A percentile compares a stretch with the other conserved stretches of the same genome.
Evolutionary conservation across 30 jellyfish, hydroid and myxozoan genomes (phyloP).

Genomic region (Hydra vulgaris): DNA sequence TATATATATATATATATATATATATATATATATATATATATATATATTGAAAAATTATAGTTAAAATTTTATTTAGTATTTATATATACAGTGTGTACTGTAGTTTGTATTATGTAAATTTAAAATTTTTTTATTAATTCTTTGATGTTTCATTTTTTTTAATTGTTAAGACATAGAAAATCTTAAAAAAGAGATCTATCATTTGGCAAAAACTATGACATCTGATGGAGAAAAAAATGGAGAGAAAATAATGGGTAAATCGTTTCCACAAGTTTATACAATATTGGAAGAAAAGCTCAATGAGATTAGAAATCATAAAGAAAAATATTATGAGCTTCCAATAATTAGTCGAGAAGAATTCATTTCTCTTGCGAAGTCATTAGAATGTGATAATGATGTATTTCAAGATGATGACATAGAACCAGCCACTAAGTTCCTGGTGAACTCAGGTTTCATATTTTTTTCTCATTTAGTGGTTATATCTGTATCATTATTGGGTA

Average conservation of each 20-base stretch:
- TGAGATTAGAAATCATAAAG: constrained; percentile 26
- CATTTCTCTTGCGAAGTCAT: constrained; percentile 32
- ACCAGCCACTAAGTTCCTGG: constrained; percentile 55
- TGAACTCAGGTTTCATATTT: constrained; percentile 35
- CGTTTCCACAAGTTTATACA: constrained; percentile 54
- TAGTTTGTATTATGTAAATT: too few relatives aligned
- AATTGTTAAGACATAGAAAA: neutral
- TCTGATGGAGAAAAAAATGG: constrained; percentile 44
- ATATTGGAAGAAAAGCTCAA: constrained; percentile 29
- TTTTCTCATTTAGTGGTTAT: too few relatives aligned
- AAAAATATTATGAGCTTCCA: constrained; percentile 34
- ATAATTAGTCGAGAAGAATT: constrained; percentile 42
- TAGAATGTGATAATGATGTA: constrained; percentile 18
- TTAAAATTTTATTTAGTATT: too few relatives aligned
- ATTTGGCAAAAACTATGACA: constrained; percentile 41
- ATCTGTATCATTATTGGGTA: too few relatives aligned
- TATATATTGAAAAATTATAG: too few relatives aligned
- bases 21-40: too few relatives aligned
- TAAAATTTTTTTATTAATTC: too few relatives aligned
- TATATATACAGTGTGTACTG: too few relatives aligned
- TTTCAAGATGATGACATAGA: constrained; percentile 55
- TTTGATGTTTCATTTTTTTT: too few relatives aligned
- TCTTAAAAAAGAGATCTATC: neutral
- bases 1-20: too few relatives aligned
- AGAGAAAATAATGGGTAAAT: constrained; percentile 48